Conservation (phyloP, 1,140 invertebrate genomes). For the Zaprionus camerounensis region DNA sequence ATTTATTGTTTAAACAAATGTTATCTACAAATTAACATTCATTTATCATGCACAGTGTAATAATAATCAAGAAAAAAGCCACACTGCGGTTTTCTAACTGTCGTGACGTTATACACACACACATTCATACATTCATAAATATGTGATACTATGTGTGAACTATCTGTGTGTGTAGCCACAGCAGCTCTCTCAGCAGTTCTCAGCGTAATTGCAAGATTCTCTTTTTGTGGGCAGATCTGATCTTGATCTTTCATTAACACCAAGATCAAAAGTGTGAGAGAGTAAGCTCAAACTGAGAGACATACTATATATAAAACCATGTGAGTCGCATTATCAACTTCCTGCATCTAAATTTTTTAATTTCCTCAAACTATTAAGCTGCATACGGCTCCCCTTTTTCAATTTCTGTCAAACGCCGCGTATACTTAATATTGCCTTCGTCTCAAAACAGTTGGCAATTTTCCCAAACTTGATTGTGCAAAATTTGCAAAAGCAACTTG, state of each 20-base stretch:
- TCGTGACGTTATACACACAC: conserved; percentile 30
- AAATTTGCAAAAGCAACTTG: conserved; percentile 14
- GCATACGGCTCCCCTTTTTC: neutral
- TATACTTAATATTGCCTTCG: conserved; percentile 18
- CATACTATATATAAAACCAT: conserved; percentile 17
- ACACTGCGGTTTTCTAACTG: conserved; percentile 34
- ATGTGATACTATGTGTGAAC: conserved; percentile 48
- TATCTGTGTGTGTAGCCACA: conserved; percentile 10
- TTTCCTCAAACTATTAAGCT: conserved; percentile 21
- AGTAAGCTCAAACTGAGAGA: neutral
- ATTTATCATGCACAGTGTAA: conserved; percentile 74
- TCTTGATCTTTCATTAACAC: conserved; percentile 55
- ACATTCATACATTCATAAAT: neutral
- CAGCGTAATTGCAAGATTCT: conserved; percentile 10
- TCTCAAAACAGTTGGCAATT: conserved; percentile 18
- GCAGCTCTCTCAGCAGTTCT: conserved; percentile 5
- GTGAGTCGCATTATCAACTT: conserved; percentile 22
- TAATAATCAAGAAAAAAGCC: conserved; percentile 28
- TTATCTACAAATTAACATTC: conserved; percentile 80
- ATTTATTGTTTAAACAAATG: conserved; percentile 74
- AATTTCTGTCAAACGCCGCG: conserved; percentile 4
- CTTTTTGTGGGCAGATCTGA: conserved; percentile 23
- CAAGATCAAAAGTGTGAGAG: conserved; percentile 31
- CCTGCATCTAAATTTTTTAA: conserved; percentile 32
- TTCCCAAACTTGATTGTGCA: conserved; percentile 17